A percentile compares a stretch with the other conserved stretches of the same genome.
Conservation (phyloP, 2,797 vertebrate species). For the Pelobates cultripes region DNA sequence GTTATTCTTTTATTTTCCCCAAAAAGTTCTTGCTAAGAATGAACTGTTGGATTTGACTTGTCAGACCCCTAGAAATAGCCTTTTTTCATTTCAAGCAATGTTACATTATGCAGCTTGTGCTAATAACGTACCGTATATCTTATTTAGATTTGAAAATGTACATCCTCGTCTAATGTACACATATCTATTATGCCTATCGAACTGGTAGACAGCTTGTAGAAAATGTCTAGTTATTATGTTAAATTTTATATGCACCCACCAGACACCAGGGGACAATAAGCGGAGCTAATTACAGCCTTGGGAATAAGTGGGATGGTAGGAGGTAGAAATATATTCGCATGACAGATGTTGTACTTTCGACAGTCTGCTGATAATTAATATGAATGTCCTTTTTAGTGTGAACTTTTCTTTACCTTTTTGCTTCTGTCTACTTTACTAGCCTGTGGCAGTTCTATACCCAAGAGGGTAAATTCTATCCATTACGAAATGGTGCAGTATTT, state of each 20-base stretch:
- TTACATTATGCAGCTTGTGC: slow-evolving; percentile 38
- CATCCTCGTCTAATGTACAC: slow-evolving; percentile 42
- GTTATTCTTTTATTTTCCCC: slow-evolving; percentile 41
- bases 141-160: slow-evolving; percentile 31
- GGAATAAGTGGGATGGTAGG: slow-evolving; percentile 41
- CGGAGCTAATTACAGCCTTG: slow-evolving; percentile 39
- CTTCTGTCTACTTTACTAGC: slow-evolving; percentile 55
- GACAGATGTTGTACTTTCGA: slow-evolving; percentile 44
- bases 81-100: slow-evolving; percentile 17
- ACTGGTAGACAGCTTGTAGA: slow-evolving; percentile 53
- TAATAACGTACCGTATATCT: slow-evolving; percentile 22
- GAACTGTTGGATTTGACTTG: slow-evolving; percentile 39
- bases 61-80: slow-evolving; percentile 42
- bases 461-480: slow-evolving; percentile 52
- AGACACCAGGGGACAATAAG: slow-evolving; percentile 37
- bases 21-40: slow-evolving; percentile 32
- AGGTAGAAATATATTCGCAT: slow-evolving; percentile 25
- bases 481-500: slow-evolving; percentile 44
- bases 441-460: slow-evolving; percentile 55
- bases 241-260: slow-evolving; percentile 56
- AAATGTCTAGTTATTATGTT: slow-evolving; percentile 57
- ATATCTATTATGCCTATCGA: slow-evolving; percentile 40
- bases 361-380: slow-evolving; percentile 40
- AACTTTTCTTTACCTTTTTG: slow-evolving; percentile 42
- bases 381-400: slow-evolving; percentile 52